Base-by-base conservation (phyloP, 2,797 vertebrate genomes). In the Tarsius wallacei region DNA sequence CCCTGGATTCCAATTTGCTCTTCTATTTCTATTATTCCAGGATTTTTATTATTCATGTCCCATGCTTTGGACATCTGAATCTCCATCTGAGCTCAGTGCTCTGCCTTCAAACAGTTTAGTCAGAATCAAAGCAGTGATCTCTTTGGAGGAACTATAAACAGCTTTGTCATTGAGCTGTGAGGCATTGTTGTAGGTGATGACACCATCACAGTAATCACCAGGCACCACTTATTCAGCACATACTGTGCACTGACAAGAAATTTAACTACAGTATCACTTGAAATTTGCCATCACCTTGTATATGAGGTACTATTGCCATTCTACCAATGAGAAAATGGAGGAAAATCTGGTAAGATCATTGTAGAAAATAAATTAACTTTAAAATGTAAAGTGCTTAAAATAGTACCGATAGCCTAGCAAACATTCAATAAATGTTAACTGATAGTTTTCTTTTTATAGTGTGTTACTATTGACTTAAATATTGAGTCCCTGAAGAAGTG, bases 401-500 rank as follows among this genome's bases (percentile, higher is more conserved):
- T 11, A 68, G 85, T 22, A 68, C 77, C 31, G 61, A 31, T 3
- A 49, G 77, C 47, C 61, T 76, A 76, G 73, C 15, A 82, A 96
- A 87, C 24, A 82, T 11, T 91, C 91, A 85, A 24, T 82, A 88
- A 63, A 63, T 63, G 76, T 19, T 21, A 33, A 42, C 55, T 76
- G 15, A 28, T 31, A 42, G 26, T 57, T 92, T 93, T 77, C 63
- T 90, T 90, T 80, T 88, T 64, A n/a, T 7, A 22, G 31, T 21
- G 5, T 87, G 64, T 81, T 86, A 61, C 63, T 96, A 63, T 90
- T 68, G 81, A 97, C 17, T 93, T 77, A 93, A 77, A 73, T n/a
- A 85, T 31, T 59, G 28, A 89, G 68, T 17, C 42, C 24, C 28
- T 19, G 31, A 16, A 24, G 73, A 57, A 15, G 7, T 2, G 14